Evolutionary conservation across 2,113 vertebrate species (phyloP), one percentile per base, ranked within the genome.

Genomic region (Drymodes brunneopygia): DNA sequence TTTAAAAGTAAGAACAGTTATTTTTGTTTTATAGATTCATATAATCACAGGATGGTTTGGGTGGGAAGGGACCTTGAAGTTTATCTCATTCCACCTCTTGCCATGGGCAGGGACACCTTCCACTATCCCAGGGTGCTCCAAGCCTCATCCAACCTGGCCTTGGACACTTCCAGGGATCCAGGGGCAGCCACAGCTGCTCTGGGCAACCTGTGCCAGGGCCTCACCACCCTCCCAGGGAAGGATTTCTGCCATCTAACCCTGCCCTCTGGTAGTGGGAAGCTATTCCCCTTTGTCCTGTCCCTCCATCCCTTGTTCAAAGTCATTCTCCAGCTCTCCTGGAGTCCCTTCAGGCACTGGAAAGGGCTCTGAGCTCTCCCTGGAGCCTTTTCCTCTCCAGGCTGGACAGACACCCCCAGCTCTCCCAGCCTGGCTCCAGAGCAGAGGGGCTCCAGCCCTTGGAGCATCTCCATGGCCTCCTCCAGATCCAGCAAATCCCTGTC

Each of bases 161-260:
- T 23, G 36, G 8, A 14, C 27, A 65, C 6, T 72, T 1, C 65
- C 66, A 64, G 42, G 31, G 21, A 48, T 71, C 38, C 38, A 38
- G 40, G 21, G 2, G 35, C 48, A 71, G 57, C n/a, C 57, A 48
- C 21, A 64, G 66, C 14, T 80, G 0, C 35, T 80, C 31, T 71
- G 48, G 11, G 0, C 7, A 62, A 0, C n/a, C 38, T 48, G 11
- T 56, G 21, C 50, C 50, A 64, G 35, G 17, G 25, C 6, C 50
- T 80, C 16, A 0, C 1, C 25, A 0, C 10, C 7, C 15, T 53
- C 54, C 5, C 5, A 61, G 54, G 10, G 38, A 78, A 24, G 0
- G 45, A 61, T 70, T 53, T 0, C 19, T 45, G 2, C n/a, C 44
- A 51, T 6, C 36, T 2, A 15, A 0, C 6, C 8, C 58, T 36